A percentile compares a stretch with the other conserved stretches of the same genome.
These are phyloP conservation scores for Sycobia sp. DNA, from an alignment of 1,140 invertebrate species.

Conservation along the genomic window DNA sequence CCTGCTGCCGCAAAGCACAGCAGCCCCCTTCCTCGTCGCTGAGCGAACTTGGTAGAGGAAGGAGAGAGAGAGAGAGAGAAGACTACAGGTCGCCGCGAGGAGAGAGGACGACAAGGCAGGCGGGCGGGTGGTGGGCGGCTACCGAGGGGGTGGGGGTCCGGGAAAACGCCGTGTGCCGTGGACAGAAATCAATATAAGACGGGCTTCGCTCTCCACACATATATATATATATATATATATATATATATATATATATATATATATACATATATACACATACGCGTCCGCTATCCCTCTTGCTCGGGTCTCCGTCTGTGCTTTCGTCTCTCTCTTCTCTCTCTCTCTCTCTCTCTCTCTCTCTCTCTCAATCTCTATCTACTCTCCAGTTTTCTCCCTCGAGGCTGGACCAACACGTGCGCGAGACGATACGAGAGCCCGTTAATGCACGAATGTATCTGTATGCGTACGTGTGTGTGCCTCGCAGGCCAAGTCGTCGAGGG, in stretches of 20 bases:
- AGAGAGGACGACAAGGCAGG: slow-evolving; percentile 26
- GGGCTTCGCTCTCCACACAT: slow-evolving; percentile 37
- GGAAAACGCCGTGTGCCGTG: slow-evolving; percentile 48
- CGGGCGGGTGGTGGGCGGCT: slow-evolving; percentile 27
- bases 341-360: slow-evolving; percentile 25
- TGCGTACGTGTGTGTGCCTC: slow-evolving; percentile 29
- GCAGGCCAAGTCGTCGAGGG: slow-evolving; percentile 38
- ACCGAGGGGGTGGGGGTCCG: slow-evolving; percentile 29
- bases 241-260: too few relatives aligned
- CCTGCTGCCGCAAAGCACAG: slow-evolving; percentile 40
- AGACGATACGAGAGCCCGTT: slow-evolving; percentile 18
- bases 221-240: too few relatives aligned
- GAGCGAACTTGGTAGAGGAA: too few relatives aligned
- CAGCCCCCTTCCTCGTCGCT: too few relatives aligned
- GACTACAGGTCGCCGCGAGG: slow-evolving; percentile 13
- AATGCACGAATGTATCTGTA: slow-evolving; percentile 34
- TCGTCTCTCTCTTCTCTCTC: slow-evolving; percentile 3
- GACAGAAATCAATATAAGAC: slow-evolving; percentile 64
- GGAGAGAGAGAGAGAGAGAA: slow-evolving; percentile 13
- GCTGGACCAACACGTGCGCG: slow-evolving; percentile 56
- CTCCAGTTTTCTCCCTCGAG: slow-evolving; percentile 48
- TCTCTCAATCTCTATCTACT: slow-evolving; percentile 36
- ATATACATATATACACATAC: slow-evolving; percentile 46
- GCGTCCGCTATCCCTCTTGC: not conserved
- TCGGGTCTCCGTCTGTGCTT: not conserved